phyloP scores from a whole-genome alignment of 2,797 vertebrate species.

The Hydrolagus colliei region DNA sequence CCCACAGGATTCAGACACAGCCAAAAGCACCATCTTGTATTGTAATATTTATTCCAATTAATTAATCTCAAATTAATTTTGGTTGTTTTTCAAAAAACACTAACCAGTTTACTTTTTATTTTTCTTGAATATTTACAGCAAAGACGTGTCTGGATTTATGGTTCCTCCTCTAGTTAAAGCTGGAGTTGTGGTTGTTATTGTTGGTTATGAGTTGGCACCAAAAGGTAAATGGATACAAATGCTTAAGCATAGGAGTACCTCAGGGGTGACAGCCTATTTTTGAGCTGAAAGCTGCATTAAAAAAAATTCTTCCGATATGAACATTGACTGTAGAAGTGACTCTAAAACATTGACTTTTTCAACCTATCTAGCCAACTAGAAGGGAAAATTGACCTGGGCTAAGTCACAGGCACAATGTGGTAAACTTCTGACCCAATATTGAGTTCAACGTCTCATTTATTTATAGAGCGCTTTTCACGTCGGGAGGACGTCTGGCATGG shows the following conservation, averaged over 20 bases:
- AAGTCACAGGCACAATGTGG: too few relatives aligned
- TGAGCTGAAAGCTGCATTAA: too few relatives aligned
- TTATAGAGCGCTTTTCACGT: too few relatives aligned
- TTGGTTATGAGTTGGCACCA: conserved; percentile 78
- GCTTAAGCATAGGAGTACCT: neutral
- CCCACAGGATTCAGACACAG: neutral
- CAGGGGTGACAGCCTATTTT: neutral
- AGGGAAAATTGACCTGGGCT: too few relatives aligned
- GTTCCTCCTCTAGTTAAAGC: conserved; percentile 60
- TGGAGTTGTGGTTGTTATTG: conserved; percentile 68
- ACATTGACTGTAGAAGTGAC: too few relatives aligned
- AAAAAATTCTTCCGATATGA: too few relatives aligned
- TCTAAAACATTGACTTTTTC: too few relatives aligned
- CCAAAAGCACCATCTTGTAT: neutral
- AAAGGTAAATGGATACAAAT: conserved; percentile 57
- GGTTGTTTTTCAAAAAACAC: neutral
- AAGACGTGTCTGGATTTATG: conserved; percentile 80
- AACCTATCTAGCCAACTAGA: too few relatives aligned
- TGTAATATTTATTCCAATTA: neutral
- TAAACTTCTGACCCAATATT: too few relatives aligned
- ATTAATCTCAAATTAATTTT: neutral
- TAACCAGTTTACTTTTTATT: neutral
- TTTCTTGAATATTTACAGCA: conserved; percentile 54
- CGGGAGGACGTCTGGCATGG: too few relatives aligned
- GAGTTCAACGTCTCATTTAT: too few relatives aligned